Evolutionary conservation across 92 coral and sea anemone species (phyloP), one percentile per base, ranked within the genome.

Genomic region (Bergia sp.): DNA sequence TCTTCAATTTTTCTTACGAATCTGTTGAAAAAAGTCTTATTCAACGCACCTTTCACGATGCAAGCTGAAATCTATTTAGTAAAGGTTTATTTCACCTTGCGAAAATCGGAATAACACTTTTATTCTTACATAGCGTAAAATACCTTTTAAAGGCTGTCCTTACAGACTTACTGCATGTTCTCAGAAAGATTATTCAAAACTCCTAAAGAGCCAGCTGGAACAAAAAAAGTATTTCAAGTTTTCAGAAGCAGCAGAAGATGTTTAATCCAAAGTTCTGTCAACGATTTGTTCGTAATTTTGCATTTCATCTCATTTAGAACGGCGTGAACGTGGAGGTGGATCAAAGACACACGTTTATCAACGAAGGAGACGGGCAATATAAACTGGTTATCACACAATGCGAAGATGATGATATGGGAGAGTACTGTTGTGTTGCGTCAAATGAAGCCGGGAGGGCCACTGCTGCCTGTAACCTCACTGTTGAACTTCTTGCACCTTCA

Each of bases 381-480:
- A 86, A 87, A 37, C 73, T 95, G 20, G 85, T 89, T 37, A 93
- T 95, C 76, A 86, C 82, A 29, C 92, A 92, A 41, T 92, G 94
- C 50, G 94, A 91, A 73, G 88, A 91, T 39, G 93, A 93, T 10
- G 94, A 92, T 82, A 85, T 89, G 77, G 95, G 97, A 49, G 89
- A 90, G 73, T 94, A 94, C 72, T 86, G 91, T 8, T 94, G 95
- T 78, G 85, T 91, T 82, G 93, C 92, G 1, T 81, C 85, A 78
- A 91, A 93, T 73, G 89, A 91, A 47, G 78, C 90, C 81, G 97
- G 97, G 20, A 89, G 88, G 88, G 91, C 87, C 73, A 91, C 92
- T 21, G 78, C 90, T 37, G 89, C 85, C 7, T 89, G 95, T 38
- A 85, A 91, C 78, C 90, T 94, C 45, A 93, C 93, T 6, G 94